Evolutionary conservation across 1,140 invertebrate genomes (phyloP).

Genomic region (Dreissena polymorpha): DNA sequence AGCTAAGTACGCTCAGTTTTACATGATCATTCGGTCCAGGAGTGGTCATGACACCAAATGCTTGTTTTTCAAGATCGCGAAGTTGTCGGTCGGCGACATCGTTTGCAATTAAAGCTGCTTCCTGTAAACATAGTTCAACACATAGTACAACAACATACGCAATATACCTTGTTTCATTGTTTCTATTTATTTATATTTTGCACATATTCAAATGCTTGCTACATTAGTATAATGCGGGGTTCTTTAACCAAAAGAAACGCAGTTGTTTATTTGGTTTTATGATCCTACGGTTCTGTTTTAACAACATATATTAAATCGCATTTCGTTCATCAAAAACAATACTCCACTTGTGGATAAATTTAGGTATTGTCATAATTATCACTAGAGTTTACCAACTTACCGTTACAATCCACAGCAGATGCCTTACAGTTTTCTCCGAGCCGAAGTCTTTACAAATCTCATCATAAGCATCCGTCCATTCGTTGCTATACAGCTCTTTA

Average conservation of each 20-base stretch:
- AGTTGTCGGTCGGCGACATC: conserved; percentile 39
- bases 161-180: no score
- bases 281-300: no score
- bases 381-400: conserved; percentile 19
- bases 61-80: conserved; percentile 27
- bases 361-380: no score
- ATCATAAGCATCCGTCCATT: conserved; percentile 48
- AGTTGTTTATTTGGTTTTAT: no score
- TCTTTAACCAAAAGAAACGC: no score
- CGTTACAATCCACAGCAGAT: conserved; percentile 47
- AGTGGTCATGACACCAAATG: conserved; percentile 41
- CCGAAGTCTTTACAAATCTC: conserved; percentile 38
- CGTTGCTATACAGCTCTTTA: conserved; percentile 25
- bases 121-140: conserved; percentile 26
- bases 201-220: no score
- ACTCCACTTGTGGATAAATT: no score
- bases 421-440: conserved; percentile 40
- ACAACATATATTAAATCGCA: no score
- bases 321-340: no score
- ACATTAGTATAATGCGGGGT: no score
- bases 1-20: no score
- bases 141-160: background rate
- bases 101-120: conserved; percentile 37
- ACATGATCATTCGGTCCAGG: conserved; percentile 7
- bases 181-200: no score